Evolutionary conservation across 2,113 vertebrate species (phyloP).

Genomic region (Mormyrus iriodes): DNA sequence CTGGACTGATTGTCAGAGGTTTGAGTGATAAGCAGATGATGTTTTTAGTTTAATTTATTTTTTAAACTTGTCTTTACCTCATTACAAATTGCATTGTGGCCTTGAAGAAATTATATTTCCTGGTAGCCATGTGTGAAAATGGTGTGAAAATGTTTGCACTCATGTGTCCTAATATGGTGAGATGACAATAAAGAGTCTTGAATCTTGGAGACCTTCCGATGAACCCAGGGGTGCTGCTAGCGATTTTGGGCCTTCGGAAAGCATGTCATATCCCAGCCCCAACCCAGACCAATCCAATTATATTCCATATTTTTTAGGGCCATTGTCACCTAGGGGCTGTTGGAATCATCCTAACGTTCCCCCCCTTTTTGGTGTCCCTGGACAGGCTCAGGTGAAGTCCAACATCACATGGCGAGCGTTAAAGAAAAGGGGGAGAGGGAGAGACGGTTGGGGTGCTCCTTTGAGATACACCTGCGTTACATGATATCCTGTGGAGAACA

Average conservation of each 20-base stretch:
- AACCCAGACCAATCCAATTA: background rate
- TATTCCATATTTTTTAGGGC: background rate
- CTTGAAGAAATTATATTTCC: background rate
- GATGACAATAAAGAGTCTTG: no score
- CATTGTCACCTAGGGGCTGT: background rate
- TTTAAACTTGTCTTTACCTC: background rate
- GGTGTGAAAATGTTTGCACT: no score
- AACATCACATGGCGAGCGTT: background rate
- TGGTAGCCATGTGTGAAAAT: no score
- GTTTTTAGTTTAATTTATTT: background rate
- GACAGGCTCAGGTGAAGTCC: background rate
- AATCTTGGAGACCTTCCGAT: no score
- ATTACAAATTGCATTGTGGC: background rate
- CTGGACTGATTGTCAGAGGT: background rate
- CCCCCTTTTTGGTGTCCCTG: background rate
- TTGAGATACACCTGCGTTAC: background rate
- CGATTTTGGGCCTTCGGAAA: no score
- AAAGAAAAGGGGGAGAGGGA: background rate
- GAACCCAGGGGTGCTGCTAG: no score
- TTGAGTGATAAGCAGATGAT: background rate
- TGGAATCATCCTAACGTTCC: background rate
- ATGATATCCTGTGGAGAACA: background rate
- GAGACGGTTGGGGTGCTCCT: no score
- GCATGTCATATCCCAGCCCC: no score
- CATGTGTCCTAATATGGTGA: no score